phyloP scores from a whole-genome alignment of 2,888 invertebrate species.

The Zygothrica quintamaculata region DNA sequence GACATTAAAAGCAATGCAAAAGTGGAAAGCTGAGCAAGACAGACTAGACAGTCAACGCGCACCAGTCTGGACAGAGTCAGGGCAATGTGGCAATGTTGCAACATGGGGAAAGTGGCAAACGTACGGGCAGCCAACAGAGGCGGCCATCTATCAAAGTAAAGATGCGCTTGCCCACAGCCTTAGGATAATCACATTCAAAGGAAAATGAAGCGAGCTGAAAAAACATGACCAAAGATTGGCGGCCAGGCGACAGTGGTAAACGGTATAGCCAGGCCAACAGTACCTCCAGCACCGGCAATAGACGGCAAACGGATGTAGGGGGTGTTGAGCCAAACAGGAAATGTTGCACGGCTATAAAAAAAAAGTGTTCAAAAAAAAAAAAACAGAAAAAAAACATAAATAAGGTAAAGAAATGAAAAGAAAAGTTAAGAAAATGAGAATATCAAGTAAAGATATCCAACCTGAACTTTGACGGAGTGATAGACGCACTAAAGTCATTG shows the following conservation, averaged over 20 bases:
- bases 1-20: conserved; percentile 75
- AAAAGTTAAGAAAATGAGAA: background rate
- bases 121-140: conserved; percentile 31
- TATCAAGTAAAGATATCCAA: background rate
- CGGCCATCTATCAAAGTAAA: conserved; percentile 74
- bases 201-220: conserved; percentile 76
- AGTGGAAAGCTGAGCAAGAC: conserved; percentile 20
- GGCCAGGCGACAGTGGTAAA: conserved; percentile 8
- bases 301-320: conserved; percentile 11
- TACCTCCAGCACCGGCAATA: background rate
- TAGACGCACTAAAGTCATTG: conserved; percentile 49
- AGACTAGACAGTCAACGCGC: no score
- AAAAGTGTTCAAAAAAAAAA: background rate
- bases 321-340: conserved; percentile 60
- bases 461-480: conserved; percentile 77
- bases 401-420: background rate
- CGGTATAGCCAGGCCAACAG: conserved; percentile 13
- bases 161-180: conserved; percentile 70
- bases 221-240: conserved; percentile 67
- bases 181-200: conserved; percentile 79
- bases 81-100: no score
- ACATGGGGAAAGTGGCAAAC: no score
- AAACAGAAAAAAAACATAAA: background rate
- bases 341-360: conserved; percentile 59
- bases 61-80: no score